Base-by-base conservation (phyloP, 2,888 invertebrate species). In the Bombylius discolor region DNA sequence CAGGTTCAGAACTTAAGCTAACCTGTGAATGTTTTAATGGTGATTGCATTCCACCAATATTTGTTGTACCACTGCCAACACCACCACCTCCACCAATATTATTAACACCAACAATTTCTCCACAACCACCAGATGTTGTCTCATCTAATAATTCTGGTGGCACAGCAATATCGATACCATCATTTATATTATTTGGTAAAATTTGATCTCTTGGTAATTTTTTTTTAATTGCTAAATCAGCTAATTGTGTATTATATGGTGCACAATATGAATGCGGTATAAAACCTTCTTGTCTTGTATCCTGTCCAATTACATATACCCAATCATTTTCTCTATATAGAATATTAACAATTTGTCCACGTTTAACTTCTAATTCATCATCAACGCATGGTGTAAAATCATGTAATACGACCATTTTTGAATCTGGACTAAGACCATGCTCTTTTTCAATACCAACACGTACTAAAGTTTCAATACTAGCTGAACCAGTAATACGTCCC, bases 371-470 rank as follows among this genome's bases (percentile, higher is more conserved):
- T 49, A 96, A 77, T 70, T 96, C 95, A 73, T 95, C 94, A 70
- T 95, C 93, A 3, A 94, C 95, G 70, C 94, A 94, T 0, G 95
- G 94, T 13, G 89, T 89, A 70, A 96, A 96, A 71, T 95, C 94
- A 71, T 94, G 93, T 11, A 94, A 77, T 45, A 94, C 93, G 59
- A 94, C 89, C 92, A 94, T 93, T 77, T 93, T 93, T 52, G 91
- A 92, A 69, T 93, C 93, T 0, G 93, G 92, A 60, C 92, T 90
- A 8, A 92, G 76, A 1, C 91, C 91, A 74, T 91, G 89, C 73
- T 93, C 92, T 67, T 94, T 94, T 70, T 93, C 93, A 58, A 94
- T 87, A 14, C 94, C 94, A 14, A 67, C 68, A 5, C 68, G 63
- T 14, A 69, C 73, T 5, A 73, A 64, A 0, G 73, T 73, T 58